Conservation (phyloP, 2,888 invertebrate genomes). For the Oithona nana region DNA sequence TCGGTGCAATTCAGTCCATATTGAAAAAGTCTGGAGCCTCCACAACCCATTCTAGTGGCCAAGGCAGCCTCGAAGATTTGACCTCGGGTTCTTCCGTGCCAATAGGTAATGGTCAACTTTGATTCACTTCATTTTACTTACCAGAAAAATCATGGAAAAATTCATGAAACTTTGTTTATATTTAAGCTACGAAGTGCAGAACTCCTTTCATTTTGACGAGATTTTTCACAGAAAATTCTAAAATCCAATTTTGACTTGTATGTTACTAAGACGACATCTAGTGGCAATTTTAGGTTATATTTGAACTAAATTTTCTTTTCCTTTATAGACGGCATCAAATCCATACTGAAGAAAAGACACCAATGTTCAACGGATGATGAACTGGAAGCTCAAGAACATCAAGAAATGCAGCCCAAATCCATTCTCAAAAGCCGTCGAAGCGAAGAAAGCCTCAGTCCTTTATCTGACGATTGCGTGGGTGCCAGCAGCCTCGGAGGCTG, state of each 20-base stretch:
- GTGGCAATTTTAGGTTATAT: too few species aligned
- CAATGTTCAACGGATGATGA: conserved; percentile 43
- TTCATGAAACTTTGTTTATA: too few species aligned
- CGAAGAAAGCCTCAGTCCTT: conserved; percentile 10
- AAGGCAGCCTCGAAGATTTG: conserved; percentile 48
- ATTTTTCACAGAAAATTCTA: too few species aligned
- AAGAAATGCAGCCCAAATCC: conserved; percentile 19
- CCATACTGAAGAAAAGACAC: conserved; percentile 65
- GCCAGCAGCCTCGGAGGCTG: conserved; percentile 25
- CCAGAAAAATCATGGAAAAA: too few species aligned
- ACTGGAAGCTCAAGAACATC: conserved; percentile 41
- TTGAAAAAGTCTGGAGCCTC: conserved; percentile 36
- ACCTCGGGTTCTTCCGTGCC: conserved; percentile 6
- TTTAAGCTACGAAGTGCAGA: too few species aligned
- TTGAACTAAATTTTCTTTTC: too few species aligned
- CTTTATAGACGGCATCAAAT: conserved; percentile 30
- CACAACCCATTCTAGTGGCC: conserved; percentile 24
- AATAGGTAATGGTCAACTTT: too few species aligned
- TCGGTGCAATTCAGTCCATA: conserved; percentile 30
- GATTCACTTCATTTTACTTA: too few species aligned
- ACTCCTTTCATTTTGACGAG: too few species aligned
- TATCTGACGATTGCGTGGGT: conserved; percentile 37
- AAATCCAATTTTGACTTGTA: background rate
- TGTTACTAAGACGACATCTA: too few species aligned
- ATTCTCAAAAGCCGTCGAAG: conserved; percentile 20